phyloP scores from a whole-genome alignment of 2,888 invertebrate genomes.

The Mechanitis messenoides region DNA sequence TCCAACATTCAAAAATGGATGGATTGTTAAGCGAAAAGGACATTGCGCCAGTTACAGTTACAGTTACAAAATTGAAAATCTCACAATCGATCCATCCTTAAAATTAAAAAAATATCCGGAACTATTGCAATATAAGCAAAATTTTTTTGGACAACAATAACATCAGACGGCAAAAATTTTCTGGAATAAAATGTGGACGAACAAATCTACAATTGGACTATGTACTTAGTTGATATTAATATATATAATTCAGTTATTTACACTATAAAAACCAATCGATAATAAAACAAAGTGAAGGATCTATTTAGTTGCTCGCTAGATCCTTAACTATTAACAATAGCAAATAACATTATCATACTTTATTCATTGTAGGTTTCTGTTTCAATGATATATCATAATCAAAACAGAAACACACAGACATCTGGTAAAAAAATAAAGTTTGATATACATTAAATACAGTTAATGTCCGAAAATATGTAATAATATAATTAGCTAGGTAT shows the following conservation, averaged over 20 bases:
- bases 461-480: slow-evolving; percentile 49
- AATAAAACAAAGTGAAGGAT: slow-evolving; percentile 33
- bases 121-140: slow-evolving; percentile 48
- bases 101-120: slow-evolving; percentile 27
- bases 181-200: slow-evolving; percentile 73
- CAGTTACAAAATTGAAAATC: slow-evolving; percentile 21
- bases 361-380: slow-evolving; percentile 19
- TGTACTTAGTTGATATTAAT: slow-evolving; percentile 56
- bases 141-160: slow-evolving; percentile 64
- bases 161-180: slow-evolving; percentile 67
- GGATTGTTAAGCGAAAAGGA: slow-evolving; percentile 60
- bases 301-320: slow-evolving; percentile 29
- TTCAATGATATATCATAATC: slow-evolving; percentile 12
- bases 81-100: slow-evolving; percentile 24
- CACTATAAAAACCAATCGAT: slow-evolving; percentile 54
- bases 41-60: too few relatives aligned
- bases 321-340: slow-evolving; percentile 32
- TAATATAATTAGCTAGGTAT: slow-evolving; percentile 35
- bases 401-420: slow-evolving; percentile 41
- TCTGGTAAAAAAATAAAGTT: slow-evolving; percentile 38
- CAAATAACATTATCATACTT: slow-evolving; percentile 33
- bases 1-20: slow-evolving; percentile 67
- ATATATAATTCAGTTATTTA: slow-evolving; percentile 59
- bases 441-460: slow-evolving; percentile 38
- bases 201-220: slow-evolving; percentile 66